Evolutionary conservation across 2,888 invertebrate genomes (phyloP).

Genomic region (Xestia sexstrigata): DNA sequence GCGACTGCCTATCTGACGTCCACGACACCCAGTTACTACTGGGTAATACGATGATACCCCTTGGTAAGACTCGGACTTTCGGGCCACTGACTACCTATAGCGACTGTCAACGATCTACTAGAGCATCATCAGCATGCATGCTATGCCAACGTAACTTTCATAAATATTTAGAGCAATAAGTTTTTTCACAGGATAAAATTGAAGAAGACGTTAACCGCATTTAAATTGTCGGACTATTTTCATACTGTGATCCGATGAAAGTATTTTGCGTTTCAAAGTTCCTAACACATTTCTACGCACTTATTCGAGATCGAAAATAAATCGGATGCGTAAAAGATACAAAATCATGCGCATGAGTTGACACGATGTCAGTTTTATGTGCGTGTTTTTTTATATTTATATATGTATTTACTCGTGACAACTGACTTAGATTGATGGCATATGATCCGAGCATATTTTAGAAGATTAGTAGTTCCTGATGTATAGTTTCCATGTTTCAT

Average conservation of each 20-base stretch:
- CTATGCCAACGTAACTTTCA: not conserved
- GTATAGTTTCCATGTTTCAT: not conserved
- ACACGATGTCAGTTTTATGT: not conserved
- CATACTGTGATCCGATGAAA: not conserved
- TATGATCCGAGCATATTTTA: not conserved
- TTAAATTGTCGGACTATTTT: slow-evolving; percentile 13
- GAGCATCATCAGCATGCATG: too few relatives aligned
- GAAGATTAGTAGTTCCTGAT: not conserved
- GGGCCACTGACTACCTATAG: too few relatives aligned
- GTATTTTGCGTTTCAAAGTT: not conserved
- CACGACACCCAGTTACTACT: not conserved
- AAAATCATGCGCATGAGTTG: slow-evolving; percentile 19
- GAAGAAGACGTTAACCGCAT: not conserved
- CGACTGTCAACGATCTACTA: too few relatives aligned
- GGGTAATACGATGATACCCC: not conserved
- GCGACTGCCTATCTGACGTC: not conserved
- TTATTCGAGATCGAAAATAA: slow-evolving; percentile 23
- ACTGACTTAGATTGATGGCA: not conserved
- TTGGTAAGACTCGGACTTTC: not conserved
- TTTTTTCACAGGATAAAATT: slow-evolving; percentile 1
- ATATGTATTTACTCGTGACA: not conserved
- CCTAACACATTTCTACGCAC: slow-evolving; percentile 1
- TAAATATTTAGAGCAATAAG: slow-evolving; percentile 2
- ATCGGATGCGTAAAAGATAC: slow-evolving; percentile 14
- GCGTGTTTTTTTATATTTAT: not conserved